Base-by-base conservation (phyloP, 1,140 invertebrate species). In the Pomacea maculata region DNA sequence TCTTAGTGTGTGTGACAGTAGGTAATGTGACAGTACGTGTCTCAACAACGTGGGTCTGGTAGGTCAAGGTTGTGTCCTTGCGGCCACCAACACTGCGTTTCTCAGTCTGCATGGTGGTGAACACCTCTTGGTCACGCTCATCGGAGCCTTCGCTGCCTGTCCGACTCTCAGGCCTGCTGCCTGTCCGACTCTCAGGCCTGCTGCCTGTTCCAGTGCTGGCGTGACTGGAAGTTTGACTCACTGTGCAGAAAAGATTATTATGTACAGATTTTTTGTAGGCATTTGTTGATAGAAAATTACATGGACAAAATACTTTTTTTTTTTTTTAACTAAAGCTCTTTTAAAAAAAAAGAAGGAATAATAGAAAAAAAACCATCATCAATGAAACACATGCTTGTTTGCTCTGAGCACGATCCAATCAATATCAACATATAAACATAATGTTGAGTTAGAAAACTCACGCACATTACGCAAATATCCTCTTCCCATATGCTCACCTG, bases 111-210 rank as follows among this genome's bases (percentile, higher is more conserved):
- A 88, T 83, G 25, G 90, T 89, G 10, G 89, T 89, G 80, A 83
- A 89, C 45, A 90, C 86, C 78, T 91, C 90, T 52, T 88, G 87
- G 64, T 93, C 92, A 88, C 87, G 34, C 88, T 88, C 89, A 71
- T 98, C 96, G 79, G 98, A 92, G 34, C 96, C 97, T 86, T 96
- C 97, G 61, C 97, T 98, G 82, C 96, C 97, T 88, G 97, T 96
- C 88, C 97, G 94, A 88, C 97, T 98, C 34, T 96, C 95, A 85
- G 92, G 91, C 87, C 97, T 94, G 61, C 97, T 98, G 82, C 96
- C 97, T 88, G 97, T 96, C 88, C 97, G 94, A 88, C 97, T 98
- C 34, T 96, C 95, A 85, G 92, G 91, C 87, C 97, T 94, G 86
- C 95, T 97, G 25, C 86, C 86, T 57, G 85, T 75, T n/a, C 76